phyloP scores from a whole-genome alignment of 2,113 vertebrate genomes.

The Gadus macrocephalus region DNA sequence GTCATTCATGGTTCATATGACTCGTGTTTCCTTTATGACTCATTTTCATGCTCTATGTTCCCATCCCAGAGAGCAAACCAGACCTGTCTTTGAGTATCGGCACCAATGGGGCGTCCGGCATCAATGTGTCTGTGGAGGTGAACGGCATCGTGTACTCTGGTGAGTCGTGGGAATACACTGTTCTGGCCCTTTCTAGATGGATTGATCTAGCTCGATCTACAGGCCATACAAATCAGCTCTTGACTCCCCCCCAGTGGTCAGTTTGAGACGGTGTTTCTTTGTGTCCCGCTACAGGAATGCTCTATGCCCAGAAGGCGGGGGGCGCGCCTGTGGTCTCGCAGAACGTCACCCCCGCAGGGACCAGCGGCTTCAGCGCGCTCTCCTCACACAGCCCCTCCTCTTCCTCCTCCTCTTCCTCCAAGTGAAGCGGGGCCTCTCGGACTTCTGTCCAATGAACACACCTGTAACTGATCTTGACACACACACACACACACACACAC shows the following conservation, averaged over 20 bases:
- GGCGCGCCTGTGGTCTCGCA: constrained; percentile 49
- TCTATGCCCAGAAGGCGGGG: constrained; percentile 72
- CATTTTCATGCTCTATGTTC: neutral
- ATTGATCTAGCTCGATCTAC: too few species aligned
- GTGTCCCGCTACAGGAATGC: constrained; percentile 55
- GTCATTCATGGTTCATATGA: neutral
- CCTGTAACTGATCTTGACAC: neutral
- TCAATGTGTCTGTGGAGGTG: constrained; percentile 75
- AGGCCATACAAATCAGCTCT: too few species aligned
- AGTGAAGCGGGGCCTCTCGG: constrained; percentile 45
- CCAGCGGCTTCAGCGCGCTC: constrained; percentile 66
- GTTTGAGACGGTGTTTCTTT: neutral
- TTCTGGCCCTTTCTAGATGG: too few species aligned
- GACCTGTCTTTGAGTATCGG: constrained; percentile 74
- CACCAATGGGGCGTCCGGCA: constrained; percentile 71
- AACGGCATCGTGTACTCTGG: constrained; percentile 76
- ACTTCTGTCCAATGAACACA: constrained; percentile 1
- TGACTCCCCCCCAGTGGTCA: neutral
- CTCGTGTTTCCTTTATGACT: neutral
- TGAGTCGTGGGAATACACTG: constrained; percentile 24
- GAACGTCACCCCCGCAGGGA: constrained; percentile 57
- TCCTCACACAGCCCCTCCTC: constrained; percentile 63
- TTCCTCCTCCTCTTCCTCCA: constrained; percentile 70
- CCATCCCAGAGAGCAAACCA: constrained; percentile 26
- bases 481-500: too few species aligned